These are phyloP conservation scores for Archocentrus centrarchus DNA, from an alignment of 2,113 vertebrate genomes.

Conservation along the genomic window DNA sequence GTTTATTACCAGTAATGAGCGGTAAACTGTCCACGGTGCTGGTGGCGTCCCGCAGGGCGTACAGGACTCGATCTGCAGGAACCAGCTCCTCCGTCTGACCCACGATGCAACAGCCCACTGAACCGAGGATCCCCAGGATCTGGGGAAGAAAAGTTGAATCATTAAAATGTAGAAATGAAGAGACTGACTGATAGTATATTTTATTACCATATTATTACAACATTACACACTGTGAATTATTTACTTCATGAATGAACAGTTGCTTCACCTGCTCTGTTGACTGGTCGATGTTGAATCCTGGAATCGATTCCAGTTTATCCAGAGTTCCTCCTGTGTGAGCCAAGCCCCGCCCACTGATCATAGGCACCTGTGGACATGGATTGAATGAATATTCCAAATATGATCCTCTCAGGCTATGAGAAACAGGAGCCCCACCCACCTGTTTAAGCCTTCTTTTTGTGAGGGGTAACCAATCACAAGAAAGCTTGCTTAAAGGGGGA, in stretches of 20 bases:
- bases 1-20: conserved; percentile 61
- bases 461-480: not conserved
- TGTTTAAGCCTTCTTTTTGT: not conserved
- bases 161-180: not conserved
- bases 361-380: conserved; percentile 67
- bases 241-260: not conserved
- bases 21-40: conserved; percentile 74
- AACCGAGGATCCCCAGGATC: conserved; percentile 57
- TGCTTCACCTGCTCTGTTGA: conserved; percentile 47
- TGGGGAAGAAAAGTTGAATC: conserved; percentile 21
- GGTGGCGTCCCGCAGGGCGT: conserved; percentile 64
- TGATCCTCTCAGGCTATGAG: not conserved
- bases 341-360: conserved; percentile 78
- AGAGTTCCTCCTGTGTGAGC: conserved; percentile 76
- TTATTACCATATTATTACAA: not conserved
- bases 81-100: conserved; percentile 69
- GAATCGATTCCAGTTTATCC: conserved; percentile 78
- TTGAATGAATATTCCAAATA: not conserved
- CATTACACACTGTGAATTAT: not conserved
- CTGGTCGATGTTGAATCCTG: conserved; percentile 56
- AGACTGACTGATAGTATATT: not conserved
- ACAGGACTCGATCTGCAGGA: conserved; percentile 73
- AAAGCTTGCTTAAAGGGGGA: not conserved
- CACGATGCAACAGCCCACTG: conserved; percentile 76
- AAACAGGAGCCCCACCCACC: not conserved